phyloP scores from a whole-genome alignment of 2,797 vertebrate species.

The Natrix natrix region DNA sequence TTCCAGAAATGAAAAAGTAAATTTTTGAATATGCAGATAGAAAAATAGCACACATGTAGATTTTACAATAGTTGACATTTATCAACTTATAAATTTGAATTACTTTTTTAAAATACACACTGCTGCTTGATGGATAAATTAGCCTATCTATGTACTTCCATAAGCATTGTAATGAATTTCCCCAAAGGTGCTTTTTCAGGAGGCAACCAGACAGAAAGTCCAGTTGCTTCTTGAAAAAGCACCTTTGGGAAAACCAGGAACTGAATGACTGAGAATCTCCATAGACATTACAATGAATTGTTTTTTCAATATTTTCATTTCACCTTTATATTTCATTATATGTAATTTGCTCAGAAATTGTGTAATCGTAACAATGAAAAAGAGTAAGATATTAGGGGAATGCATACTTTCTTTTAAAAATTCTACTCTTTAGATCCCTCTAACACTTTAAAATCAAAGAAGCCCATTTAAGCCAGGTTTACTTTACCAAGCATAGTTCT shows the following conservation, averaged over 20 bases:
- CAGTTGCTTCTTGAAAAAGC: too few species aligned
- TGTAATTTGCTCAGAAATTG: neutral
- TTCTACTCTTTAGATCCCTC: neutral
- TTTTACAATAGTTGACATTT: accelerated
- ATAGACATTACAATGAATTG: neutral
- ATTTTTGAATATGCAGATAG: conserved; percentile 15
- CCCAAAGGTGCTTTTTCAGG: too few species aligned
- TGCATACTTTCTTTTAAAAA: neutral
- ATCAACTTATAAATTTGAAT: conserved; percentile 2
- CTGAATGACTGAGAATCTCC: too few species aligned
- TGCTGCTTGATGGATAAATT: neutral
- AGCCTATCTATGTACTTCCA: neutral
- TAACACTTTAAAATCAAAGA: neutral
- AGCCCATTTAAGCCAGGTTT: neutral
- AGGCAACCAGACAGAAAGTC: too few species aligned
- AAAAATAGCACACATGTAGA: conserved; percentile 16
- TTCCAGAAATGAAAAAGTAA: neutral
- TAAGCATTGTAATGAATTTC: neutral
- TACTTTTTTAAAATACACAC: neutral
- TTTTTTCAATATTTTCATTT: neutral
- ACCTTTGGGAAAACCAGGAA: too few species aligned
- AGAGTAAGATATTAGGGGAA: neutral
- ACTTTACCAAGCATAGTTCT: neutral
- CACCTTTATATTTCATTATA: neutral
- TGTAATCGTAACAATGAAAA: neutral